Conservation (phyloP, 2,888 invertebrate genomes). For the Cosmopolites sordidus region DNA sequence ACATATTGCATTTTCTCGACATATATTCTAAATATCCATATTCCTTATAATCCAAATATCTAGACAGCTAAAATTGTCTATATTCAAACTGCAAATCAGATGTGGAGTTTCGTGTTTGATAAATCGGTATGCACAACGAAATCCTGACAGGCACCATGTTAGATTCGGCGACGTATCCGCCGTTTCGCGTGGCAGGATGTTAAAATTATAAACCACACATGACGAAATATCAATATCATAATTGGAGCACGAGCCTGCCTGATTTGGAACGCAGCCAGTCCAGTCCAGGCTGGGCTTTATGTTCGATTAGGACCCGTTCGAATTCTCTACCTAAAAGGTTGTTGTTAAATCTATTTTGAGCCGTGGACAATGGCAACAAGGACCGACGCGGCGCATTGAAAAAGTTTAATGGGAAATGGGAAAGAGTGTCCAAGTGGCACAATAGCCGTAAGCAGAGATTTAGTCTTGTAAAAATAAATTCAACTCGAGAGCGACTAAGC, state of each 20-base stretch:
- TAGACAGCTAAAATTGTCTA: no score
- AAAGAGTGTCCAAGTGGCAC: slow-evolving; percentile 23
- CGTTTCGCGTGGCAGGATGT: not conserved
- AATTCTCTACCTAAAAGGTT: slow-evolving; percentile 24
- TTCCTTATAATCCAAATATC: no score
- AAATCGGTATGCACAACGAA: no score
- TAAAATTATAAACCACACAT: slow-evolving; percentile 7
- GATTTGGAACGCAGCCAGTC: slow-evolving; percentile 37
- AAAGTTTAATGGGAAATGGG: slow-evolving; percentile 25
- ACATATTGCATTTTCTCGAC: no score
- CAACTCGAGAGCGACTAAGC: not conserved
- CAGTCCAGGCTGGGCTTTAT: slow-evolving; percentile 26
- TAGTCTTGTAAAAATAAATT: slow-evolving; percentile 20
- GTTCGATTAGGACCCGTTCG: slow-evolving; percentile 25
- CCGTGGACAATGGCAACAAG: slow-evolving; percentile 23
- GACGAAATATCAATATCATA: slow-evolving; percentile 27
- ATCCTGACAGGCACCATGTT: no score
- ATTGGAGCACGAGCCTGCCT: slow-evolving; percentile 29
- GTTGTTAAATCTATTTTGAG: slow-evolving; percentile 27
- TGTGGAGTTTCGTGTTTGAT: no score
- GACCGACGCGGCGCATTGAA: slow-evolving; percentile 14
- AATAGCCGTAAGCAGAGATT: slow-evolving; percentile 13
- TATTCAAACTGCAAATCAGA: no score
- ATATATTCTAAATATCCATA: no score
- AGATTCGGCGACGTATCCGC: not conserved